Evolutionary conservation across 2,113 vertebrate genomes (phyloP).

Genomic region (Butorides virescens): DNA sequence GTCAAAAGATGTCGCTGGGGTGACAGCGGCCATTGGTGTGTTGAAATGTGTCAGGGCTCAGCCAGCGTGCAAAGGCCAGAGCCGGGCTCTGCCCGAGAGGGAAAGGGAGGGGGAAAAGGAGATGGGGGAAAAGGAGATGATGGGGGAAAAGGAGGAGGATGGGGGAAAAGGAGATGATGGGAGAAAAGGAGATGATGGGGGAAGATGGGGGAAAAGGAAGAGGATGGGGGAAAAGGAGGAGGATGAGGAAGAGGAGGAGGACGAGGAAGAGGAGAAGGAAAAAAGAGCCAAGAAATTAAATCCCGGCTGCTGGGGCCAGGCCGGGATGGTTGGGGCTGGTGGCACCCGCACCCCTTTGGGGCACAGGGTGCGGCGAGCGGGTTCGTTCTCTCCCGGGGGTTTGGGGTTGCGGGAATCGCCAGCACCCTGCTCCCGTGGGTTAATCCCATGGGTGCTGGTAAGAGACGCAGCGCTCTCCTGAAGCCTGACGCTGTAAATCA

Average conservation of each 20-base stretch:
- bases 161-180: too few species aligned
- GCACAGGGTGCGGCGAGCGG: accelerated
- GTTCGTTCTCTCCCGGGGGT: too few species aligned
- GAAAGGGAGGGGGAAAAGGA: too few species aligned
- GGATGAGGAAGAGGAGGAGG: too few species aligned
- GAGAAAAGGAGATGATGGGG: too few species aligned
- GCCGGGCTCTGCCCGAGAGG: not conserved
- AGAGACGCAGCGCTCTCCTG: accelerated
- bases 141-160: too few species aligned
- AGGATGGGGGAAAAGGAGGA: too few species aligned
- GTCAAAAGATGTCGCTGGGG: not conserved
- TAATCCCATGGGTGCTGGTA: not conserved
- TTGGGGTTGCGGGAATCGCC: accelerated
- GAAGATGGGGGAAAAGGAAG: too few species aligned
- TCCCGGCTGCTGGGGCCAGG: not conserved
- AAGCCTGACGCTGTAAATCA: not conserved
- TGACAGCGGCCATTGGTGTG: accelerated
- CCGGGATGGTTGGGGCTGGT: accelerated
- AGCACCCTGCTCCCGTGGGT: not conserved
- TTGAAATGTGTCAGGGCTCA: not conserved
- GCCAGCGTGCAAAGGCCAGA: not conserved
- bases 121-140: too few species aligned
- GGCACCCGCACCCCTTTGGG: not conserved
- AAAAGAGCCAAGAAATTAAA: too few species aligned
- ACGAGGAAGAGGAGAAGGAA: accelerated